phyloP scores from a whole-genome alignment of 2,888 invertebrate genomes.

The Eupithecia subumbrata region DNA sequence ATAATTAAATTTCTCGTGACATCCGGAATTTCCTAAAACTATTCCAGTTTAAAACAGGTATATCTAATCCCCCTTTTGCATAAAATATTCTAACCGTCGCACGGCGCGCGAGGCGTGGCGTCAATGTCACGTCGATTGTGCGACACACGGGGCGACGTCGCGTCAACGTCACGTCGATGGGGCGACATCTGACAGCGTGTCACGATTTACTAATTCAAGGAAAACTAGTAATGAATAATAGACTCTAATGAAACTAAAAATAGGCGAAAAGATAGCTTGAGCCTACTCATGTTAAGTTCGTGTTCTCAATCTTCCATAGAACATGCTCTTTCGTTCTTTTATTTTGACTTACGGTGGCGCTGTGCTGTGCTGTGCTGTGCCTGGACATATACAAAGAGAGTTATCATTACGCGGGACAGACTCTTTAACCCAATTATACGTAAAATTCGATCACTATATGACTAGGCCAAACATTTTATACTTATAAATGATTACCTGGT shows the following conservation, averaged over 20 bases:
- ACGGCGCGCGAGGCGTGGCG: slow-evolving; percentile 23
- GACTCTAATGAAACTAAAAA: slow-evolving; percentile 28
- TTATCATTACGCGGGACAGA: not conserved
- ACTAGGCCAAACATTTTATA: not conserved
- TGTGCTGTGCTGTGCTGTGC: not conserved
- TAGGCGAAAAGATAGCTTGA: not conserved
- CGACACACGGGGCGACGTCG: slow-evolving; percentile 44
- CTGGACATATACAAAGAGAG: not conserved
- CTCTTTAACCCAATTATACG: too few relatives aligned
- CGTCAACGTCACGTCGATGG: slow-evolving; percentile 43
- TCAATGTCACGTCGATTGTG: slow-evolving; percentile 45
- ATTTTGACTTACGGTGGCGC: not conserved
- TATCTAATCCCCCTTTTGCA: slow-evolving; percentile 49
- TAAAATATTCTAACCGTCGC: slow-evolving; percentile 39
- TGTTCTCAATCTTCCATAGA: not conserved
- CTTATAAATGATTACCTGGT: too few relatives aligned
- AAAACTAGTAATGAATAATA: slow-evolving; percentile 52
- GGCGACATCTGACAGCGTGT: slow-evolving; percentile 50
- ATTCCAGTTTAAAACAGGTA: slow-evolving; percentile 37
- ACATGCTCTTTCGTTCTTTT: not conserved
- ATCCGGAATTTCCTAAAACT: slow-evolving; percentile 30
- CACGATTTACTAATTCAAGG: slow-evolving; percentile 59
- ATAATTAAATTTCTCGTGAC: slow-evolving; percentile 14
- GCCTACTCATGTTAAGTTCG: not conserved
- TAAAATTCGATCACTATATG: not conserved